phyloP scores from a whole-genome alignment of 2,888 invertebrate genomes.

The Chouioia cunea region DNA sequence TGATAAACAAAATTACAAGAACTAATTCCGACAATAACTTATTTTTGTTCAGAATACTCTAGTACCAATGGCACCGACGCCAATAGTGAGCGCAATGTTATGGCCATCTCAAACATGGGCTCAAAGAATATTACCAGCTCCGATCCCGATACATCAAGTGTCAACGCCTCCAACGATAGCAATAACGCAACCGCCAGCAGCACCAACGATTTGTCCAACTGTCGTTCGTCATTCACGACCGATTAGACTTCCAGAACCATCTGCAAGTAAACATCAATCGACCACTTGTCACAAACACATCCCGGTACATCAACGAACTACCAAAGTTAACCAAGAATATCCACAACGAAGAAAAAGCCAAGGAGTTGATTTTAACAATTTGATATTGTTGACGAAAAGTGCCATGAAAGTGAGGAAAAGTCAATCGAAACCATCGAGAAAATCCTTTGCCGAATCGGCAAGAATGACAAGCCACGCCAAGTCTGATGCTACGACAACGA shows the following conservation, averaged over 20 bases:
- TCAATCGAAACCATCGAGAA: slow-evolving; percentile 55
- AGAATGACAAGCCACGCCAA: slow-evolving; percentile 43
- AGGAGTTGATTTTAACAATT: slow-evolving; percentile 64
- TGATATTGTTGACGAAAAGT: slow-evolving; percentile 63
- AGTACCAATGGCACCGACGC: slow-evolving; percentile 55
- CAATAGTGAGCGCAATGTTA: slow-evolving; percentile 50
- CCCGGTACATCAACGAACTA: slow-evolving; percentile 62
- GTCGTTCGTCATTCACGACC: slow-evolving; percentile 60
- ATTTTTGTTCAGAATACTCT: slow-evolving; percentile 57
- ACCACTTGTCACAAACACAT: slow-evolving; percentile 53
- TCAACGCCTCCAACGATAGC: slow-evolving; percentile 40
- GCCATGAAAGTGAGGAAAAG: slow-evolving; percentile 59
- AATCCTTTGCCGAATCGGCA: slow-evolving; percentile 24
- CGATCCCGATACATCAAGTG: slow-evolving; percentile 48
- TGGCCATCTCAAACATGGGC: slow-evolving; percentile 48
- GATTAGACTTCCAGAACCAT: slow-evolving; percentile 52
- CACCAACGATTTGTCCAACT: slow-evolving; percentile 57
- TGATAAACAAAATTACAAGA: too few relatives aligned
- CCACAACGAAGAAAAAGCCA: slow-evolving; percentile 57
- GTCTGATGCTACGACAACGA: slow-evolving; percentile 51
- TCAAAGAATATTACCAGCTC: slow-evolving; percentile 45
- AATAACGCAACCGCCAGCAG: slow-evolving; percentile 40
- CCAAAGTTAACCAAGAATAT: slow-evolving; percentile 59
- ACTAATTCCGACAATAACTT: too few relatives aligned
- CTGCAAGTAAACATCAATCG: slow-evolving; percentile 17